phyloP scores from a whole-genome alignment of 2,888 invertebrate species.

The Eubasilissa splendida region DNA sequence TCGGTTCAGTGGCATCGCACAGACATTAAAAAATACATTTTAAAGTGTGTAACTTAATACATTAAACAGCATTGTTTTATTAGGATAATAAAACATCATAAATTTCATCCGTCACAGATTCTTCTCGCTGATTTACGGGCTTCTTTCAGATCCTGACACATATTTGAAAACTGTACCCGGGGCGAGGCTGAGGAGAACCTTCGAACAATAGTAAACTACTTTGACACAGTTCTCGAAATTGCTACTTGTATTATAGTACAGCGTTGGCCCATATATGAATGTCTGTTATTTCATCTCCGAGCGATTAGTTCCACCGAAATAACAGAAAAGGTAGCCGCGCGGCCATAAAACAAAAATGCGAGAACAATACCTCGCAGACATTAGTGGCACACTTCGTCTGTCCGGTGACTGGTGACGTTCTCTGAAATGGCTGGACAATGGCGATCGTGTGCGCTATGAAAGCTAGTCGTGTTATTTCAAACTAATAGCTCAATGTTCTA shows the following conservation, averaged over 20 bases:
- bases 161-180: background rate
- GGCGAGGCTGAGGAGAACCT: constrained; percentile 23
- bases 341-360: constrained; percentile 28
- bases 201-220: constrained; percentile 2
- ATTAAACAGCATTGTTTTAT: constrained; percentile 34
- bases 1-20: too few relatives aligned
- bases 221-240: constrained; percentile 33
- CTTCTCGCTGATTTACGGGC: constrained; percentile 35
- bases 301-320: constrained; percentile 31
- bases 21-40: background rate
- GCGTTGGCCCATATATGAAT: background rate
- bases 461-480: constrained; percentile 17
- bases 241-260: constrained; percentile 11
- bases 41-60: background rate
- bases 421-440: constrained; percentile 1
- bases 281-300: constrained; percentile 8
- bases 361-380: constrained; percentile 19
- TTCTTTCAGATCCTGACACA: constrained; percentile 16
- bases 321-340: constrained; percentile 21
- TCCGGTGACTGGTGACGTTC: constrained; percentile 11
- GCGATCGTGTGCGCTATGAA: background rate
- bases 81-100: constrained; percentile 12
- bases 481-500: constrained; percentile 11
- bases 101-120: constrained; percentile 18
- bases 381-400: constrained; percentile 30